Evolutionary conservation across 2,888 invertebrate species (phyloP).

Genomic region (Melinaea menophilus): DNA sequence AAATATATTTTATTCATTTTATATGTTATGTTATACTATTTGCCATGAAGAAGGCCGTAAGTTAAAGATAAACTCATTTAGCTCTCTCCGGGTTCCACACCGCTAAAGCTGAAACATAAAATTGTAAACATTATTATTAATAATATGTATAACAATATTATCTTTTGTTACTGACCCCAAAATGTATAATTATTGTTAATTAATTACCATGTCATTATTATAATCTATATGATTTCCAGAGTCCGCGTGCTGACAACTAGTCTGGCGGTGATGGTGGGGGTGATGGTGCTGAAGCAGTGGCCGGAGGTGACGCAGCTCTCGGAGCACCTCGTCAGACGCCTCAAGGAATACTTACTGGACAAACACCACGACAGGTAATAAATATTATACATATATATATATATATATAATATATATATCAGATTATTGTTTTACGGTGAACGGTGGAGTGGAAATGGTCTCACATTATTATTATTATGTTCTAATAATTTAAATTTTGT

Average conservation of each 20-base stretch:
- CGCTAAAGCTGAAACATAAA: too few relatives aligned
- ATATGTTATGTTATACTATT: too few relatives aligned
- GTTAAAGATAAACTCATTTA: too few relatives aligned
- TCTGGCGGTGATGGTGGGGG: conserved; percentile 87
- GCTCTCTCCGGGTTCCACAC: too few relatives aligned
- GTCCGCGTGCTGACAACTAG: conserved; percentile 92
- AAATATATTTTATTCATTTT: too few relatives aligned
- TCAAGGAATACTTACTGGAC: conserved; percentile 87
- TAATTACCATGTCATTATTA: too few relatives aligned
- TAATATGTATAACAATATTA: too few relatives aligned
- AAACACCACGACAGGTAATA: conserved; percentile 79
- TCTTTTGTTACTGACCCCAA: too few relatives aligned
- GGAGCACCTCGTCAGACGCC: conserved; percentile 85
- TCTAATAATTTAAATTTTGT: neutral
- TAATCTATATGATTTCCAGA: conserved; percentile 70
- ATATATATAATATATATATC: conserved; percentile 7
- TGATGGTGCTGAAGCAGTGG: conserved; percentile 93
- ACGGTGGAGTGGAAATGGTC: conserved; percentile 7
- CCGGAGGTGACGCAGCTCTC: conserved; percentile 91
- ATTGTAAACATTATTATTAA: too few relatives aligned
- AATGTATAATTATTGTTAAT: too few relatives aligned
- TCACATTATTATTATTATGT: too few relatives aligned
- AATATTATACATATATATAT: conserved; percentile 13
- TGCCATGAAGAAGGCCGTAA: too few relatives aligned
- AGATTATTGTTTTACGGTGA: conserved; percentile 11